Conservation (phyloP, 1,140 invertebrate species). For the Augochlora pura region DNA sequence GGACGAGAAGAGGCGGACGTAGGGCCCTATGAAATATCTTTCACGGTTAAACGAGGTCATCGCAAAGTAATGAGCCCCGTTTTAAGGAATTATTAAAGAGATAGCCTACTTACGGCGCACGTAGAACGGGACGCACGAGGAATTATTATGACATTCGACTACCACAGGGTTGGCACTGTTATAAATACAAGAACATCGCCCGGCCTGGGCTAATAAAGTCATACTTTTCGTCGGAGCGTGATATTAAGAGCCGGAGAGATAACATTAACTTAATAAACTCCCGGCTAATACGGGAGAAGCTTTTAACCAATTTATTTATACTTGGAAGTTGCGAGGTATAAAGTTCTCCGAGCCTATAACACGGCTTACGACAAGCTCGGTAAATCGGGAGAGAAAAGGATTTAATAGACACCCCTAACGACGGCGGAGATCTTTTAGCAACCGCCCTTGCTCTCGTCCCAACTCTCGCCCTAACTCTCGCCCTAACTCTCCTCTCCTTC, state of each 20-base stretch:
- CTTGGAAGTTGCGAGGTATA: not conserved
- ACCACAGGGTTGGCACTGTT: not conserved
- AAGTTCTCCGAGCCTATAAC: not conserved
- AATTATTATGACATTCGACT: constrained; percentile 24
- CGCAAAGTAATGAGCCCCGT: constrained; percentile 41
- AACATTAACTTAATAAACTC: not conserved
- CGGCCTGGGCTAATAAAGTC: constrained; percentile 1
- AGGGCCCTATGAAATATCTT: constrained; percentile 35
- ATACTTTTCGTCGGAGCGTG: not conserved
- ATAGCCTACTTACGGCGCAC: constrained; percentile 37
- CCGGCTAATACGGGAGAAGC: not conserved
- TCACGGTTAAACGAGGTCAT: constrained; percentile 45
- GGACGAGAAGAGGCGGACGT: not conserved
- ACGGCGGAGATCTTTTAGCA: not conserved
- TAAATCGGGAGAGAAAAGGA: not conserved
- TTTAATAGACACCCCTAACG: not conserved
- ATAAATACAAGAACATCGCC: constrained; percentile 1
- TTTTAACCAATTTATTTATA: not conserved
- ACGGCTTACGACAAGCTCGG: not conserved
- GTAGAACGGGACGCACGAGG: constrained; percentile 10
- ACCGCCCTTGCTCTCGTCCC: not conserved
- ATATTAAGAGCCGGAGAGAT: not conserved
- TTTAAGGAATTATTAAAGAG: constrained; percentile 48
- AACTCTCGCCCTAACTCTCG: too few species aligned
- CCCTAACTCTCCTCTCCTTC: too few species aligned